Evolutionary conservation across 2,113 vertebrate species (phyloP).

Genomic region (Craseonycteris thonglongyai): DNA sequence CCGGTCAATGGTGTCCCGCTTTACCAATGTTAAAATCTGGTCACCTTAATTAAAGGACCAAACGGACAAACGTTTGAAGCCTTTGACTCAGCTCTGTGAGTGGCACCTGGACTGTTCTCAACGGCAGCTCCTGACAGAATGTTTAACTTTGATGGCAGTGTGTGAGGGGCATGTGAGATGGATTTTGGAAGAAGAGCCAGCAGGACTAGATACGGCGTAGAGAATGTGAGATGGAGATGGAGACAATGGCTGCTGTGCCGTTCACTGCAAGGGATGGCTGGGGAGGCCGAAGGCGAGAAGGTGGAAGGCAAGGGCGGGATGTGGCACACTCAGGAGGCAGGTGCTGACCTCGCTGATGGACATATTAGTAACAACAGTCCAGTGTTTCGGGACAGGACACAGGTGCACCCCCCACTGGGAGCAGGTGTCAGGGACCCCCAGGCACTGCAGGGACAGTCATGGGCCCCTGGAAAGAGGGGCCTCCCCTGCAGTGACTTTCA

Average conservation of each 20-base stretch:
- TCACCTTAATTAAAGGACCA: too few relatives aligned
- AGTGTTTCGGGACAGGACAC: too few relatives aligned
- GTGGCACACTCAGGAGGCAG: rapidly evolving
- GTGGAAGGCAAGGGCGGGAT: background rate
- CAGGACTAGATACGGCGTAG: background rate
- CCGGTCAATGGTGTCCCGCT: too few relatives aligned
- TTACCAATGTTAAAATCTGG: too few relatives aligned
- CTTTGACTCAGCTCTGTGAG: too few relatives aligned
- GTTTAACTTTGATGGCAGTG: too few relatives aligned
- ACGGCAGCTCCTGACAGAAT: too few relatives aligned
- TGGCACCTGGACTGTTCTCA: too few relatives aligned
- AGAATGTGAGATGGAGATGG: background rate
- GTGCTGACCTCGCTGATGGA: rapidly evolving
- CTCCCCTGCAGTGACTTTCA: background rate
- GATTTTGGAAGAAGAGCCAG: background rate
- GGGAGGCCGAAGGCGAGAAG: background rate
- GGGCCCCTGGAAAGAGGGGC: background rate
- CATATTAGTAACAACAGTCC: rapidly evolving
- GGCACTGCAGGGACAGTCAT: background rate
- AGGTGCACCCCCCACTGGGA: too few relatives aligned
- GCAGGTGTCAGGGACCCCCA: rapidly evolving
- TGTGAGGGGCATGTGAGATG: too few relatives aligned
- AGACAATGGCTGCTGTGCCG: rapidly evolving
- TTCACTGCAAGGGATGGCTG: rapidly evolving
- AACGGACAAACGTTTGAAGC: too few relatives aligned